Evolutionary conservation across 2,113 vertebrate genomes (phyloP).

Genomic region (Bos indicus): DNA sequence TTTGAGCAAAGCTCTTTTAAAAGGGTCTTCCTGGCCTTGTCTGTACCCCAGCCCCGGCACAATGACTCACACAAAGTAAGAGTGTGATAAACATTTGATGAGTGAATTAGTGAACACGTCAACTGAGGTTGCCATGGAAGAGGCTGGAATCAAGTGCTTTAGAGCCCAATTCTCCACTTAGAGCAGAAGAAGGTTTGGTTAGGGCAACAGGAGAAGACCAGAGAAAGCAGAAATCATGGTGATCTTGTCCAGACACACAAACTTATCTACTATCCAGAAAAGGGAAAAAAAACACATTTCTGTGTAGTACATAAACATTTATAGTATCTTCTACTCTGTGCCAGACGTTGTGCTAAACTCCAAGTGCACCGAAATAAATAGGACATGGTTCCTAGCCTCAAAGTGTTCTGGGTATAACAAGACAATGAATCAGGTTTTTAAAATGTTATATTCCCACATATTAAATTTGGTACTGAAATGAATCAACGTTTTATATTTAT

Average conservation of each 20-base stretch:
- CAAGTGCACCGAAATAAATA: neutral
- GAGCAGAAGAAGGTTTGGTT: neutral
- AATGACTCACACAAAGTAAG: neutral
- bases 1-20: neutral
- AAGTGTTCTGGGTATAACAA: neutral
- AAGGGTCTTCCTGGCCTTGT: neutral
- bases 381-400: neutral
- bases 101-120: neutral
- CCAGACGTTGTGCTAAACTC: neutral
- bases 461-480: neutral
- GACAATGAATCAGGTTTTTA: neutral
- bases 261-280: neutral
- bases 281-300: neutral
- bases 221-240: neutral
- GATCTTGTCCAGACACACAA: neutral
- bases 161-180: neutral
- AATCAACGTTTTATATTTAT: neutral
- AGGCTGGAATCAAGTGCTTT: neutral
- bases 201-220: neutral
- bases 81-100: neutral
- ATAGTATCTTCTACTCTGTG: neutral
- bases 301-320: neutral
- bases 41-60: neutral
- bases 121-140: neutral
- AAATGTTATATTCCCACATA: neutral